phyloP scores from a whole-genome alignment of 2,113 vertebrate species.

The Petrocephalus zakoni region DNA sequence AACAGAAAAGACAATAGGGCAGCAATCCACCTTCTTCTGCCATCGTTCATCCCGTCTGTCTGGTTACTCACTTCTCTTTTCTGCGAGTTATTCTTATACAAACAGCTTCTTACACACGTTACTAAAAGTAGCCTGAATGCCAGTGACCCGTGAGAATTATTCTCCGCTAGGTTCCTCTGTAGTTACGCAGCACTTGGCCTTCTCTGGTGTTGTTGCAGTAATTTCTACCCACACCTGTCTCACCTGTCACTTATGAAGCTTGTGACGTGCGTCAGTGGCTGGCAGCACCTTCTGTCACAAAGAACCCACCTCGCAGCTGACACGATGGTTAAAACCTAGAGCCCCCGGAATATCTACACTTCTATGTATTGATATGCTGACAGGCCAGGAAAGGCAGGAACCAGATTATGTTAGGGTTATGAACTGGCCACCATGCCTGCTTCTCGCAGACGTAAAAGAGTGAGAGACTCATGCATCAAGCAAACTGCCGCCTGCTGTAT shows the following conservation, averaged over 20 bases:
- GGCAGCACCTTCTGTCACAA: not conserved
- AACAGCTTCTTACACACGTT: not conserved
- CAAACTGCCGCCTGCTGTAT: not conserved
- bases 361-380: not conserved
- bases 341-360: not conserved
- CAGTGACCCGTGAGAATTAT: not conserved
- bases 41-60: not conserved
- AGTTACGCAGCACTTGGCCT: not conserved
- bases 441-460: not conserved
- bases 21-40: not conserved
- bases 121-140: not conserved
- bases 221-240: not conserved
- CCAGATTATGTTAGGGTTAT: not conserved
- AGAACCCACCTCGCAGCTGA: not conserved
- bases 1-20: not conserved
- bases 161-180: not conserved
- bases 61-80: not conserved
- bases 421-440: not conserved
- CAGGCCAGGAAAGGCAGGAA: not conserved
- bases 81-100: not conserved
- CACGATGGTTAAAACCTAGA: not conserved
- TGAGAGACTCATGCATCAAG: not conserved
- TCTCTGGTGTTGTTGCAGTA: not conserved
- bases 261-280: too few relatives aligned
- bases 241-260: not conserved